Evolutionary conservation across 1,140 invertebrate genomes (phyloP), one percentile per base, ranked within the genome.

Genomic region (Geopemphigus sp.): DNA sequence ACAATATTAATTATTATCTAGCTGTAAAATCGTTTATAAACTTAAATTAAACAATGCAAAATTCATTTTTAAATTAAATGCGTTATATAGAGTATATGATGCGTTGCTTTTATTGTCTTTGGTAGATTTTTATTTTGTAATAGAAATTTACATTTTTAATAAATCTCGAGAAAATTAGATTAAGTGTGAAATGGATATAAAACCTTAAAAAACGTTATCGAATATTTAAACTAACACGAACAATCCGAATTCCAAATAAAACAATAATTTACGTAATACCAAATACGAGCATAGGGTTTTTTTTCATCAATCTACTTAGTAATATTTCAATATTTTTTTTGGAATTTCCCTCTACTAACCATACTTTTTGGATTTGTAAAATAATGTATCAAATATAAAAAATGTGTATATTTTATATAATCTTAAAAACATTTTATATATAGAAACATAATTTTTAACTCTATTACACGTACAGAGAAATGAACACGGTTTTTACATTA

Each of bases 1-100:
- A n/a, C n/a, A n/a, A n/a, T n/a, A 72, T 72, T 54, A 72, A 72
- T 72, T 54, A 72, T 72, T 72, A 15, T 72, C 68, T 53, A 15
- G 22, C 45, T 54, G 17, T 53, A 53, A 1, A 10, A 8, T 1
- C 68, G 50, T n/a, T 64, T 70, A 19, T 39, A n/a, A 72, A 53
- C 66, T 68, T 50, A 68, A 68, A 50, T 68, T 68, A 68, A 68
- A 68, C 45, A 68, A 50, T 72, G 47, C 29, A 53, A 14, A 70
- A 53, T 12, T 54, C 5, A 8, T 50, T 50, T 50, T 50, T 50
- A 50, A 50, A 50, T 50, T 50, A 50, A 39, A 39, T 39, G 32
- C 8, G 32, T 39, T 39, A 39, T n/a, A n/a, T n/a, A 39, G 8
- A 8, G 32, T 39, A 50, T 50, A 50, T 50, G 12, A 12, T 50